Percentiles rank a stretch among this genome's conserved stretches.
These are phyloP conservation scores for Charadrius vociferus DNA, from an alignment of 2,113 vertebrate species.

Conservation along the genomic window DNA sequence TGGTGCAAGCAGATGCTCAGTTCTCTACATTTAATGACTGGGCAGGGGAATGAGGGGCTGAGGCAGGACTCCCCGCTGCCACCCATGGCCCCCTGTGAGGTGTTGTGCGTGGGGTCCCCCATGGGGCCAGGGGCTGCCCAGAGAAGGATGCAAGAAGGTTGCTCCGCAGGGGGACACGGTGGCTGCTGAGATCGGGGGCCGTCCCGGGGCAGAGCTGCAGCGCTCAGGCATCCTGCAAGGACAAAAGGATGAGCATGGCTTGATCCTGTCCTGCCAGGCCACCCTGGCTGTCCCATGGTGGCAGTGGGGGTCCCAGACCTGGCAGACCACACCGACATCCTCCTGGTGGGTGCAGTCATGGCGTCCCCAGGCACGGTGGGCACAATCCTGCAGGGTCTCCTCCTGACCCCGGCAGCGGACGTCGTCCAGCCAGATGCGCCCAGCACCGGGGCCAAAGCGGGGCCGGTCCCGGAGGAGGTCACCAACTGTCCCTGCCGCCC, in stretches of 20 bases:
- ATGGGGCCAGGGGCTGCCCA: neutral
- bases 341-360: neutral
- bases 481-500: accelerated
- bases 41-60: neutral
- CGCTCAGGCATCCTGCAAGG: neutral
- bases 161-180: accelerated
- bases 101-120: neutral
- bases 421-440: neutral
- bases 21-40: neutral
- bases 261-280: neutral
- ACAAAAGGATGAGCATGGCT: neutral
- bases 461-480: neutral
- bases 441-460: accelerated
- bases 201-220: neutral
- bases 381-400: neutral
- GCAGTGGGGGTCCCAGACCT: neutral
- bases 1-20: neutral
- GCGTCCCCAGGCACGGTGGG: neutral
- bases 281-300: accelerated
- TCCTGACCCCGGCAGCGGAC: neutral
- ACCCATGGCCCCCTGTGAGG: too few species aligned
- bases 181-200: accelerated
- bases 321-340: neutral
- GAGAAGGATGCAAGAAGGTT: neutral
- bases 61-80: neutral